Conservation (phyloP, 2,113 vertebrate genomes). For the Pelecanus crispus region DNA sequence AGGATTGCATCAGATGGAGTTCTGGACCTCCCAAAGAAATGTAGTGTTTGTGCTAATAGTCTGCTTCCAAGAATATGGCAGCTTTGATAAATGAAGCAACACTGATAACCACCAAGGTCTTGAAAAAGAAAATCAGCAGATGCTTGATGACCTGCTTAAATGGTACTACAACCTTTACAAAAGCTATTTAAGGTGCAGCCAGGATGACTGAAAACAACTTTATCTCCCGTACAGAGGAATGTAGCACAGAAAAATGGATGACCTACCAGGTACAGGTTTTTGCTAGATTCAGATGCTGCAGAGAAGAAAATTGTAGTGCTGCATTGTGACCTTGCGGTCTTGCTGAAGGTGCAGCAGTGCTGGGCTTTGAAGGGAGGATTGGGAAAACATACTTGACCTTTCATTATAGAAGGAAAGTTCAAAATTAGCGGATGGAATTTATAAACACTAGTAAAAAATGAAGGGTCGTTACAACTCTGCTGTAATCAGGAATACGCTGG, state of each 20-base stretch:
- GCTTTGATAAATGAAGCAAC: slow-evolving; percentile 32
- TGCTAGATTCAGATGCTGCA: not conserved
- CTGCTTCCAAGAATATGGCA: slow-evolving; percentile 47
- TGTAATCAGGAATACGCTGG: not conserved
- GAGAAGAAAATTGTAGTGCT: not conserved
- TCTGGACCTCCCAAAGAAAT: slow-evolving; percentile 41
- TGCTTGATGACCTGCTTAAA: slow-evolving; percentile 6
- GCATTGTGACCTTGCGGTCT: not conserved
- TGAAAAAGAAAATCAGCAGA: slow-evolving; percentile 15
- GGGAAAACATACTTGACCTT: slow-evolving; percentile 4
- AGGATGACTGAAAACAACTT: slow-evolving; percentile 11
- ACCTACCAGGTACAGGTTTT: not conserved
- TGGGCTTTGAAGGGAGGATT: slow-evolving; percentile 7
- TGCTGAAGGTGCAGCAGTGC: not conserved
- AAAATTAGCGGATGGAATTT: slow-evolving; percentile 6
- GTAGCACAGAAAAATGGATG: not conserved
- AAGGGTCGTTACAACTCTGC: not conserved
- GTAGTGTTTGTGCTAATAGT: not conserved
- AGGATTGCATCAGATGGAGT: not conserved
- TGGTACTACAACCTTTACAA: not conserved
- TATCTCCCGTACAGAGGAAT: not conserved
- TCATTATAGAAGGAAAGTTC: not conserved
- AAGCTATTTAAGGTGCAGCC: not conserved
- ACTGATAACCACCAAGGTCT: not conserved
- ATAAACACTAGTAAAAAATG: slow-evolving; percentile 20